Evolutionary conservation across 2,888 invertebrate genomes (phyloP), one percentile per base, ranked within the genome.

Genomic region (Chromoteleia sp.): DNA sequence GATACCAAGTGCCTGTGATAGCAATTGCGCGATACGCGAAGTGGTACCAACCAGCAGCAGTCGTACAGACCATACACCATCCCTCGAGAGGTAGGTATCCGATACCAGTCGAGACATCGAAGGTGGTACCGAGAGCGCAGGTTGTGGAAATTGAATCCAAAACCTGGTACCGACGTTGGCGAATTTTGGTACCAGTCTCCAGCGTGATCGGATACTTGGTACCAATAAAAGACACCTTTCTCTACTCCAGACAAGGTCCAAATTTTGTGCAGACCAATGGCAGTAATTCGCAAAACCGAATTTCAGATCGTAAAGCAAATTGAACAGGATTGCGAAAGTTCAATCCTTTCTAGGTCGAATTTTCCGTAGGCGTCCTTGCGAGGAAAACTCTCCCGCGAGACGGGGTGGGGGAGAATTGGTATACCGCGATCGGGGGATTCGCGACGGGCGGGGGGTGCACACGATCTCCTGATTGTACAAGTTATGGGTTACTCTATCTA

Each of bases 401-500:
- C 7, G 54, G 39, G 45, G 19, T 15, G 29, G 58, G 39, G 25
- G 43, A 14, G 54, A 54, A 54, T 63, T 63, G 43, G 29, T 43
- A 30, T 41, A 14, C 58, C 17, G 45, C 43, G 19, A 39, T 14
- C 33, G 21, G 36, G 33, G 12, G n/a, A 43, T 19, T n/a, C 54
- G 45, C 17, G 17, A 1, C 4, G 7, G 30, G 25, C 30, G 8
- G 50, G 50, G 36, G 65, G 43, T 30, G 59, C 21, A 30, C 59
- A 52, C 65, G 54, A 56, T 58, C 67, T 50, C 43, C 14, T 43
- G 59, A 67, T 67, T 59, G 75, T 54, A 54, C 39, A 25, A 61
- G 76, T 68, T 61, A 65, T 58, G 67, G 75, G 58, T 71, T 71
- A 71, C 58, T 71, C 71, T 59, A 59, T 50, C 59, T 50, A 68